Percentiles rank a stretch among this genome's conserved stretches.
Evolutionary conservation across 2,797 vertebrate genomes (phyloP).

Genomic region (Notoglanidium macrostoma): DNA sequence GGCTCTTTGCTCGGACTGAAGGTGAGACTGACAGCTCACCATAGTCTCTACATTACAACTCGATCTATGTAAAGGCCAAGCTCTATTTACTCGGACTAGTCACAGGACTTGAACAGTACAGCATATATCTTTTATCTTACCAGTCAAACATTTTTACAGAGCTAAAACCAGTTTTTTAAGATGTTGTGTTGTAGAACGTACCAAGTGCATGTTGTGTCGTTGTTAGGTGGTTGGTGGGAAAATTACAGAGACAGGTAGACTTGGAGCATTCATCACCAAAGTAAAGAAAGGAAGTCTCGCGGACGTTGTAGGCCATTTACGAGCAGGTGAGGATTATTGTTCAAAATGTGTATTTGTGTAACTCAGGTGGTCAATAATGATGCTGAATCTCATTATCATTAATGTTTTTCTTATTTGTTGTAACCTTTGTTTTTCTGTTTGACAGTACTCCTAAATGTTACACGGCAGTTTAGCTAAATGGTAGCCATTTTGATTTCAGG

Average conservation of each 20-base stretch:
- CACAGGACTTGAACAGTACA: neutral
- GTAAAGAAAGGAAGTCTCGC: constrained; percentile 99
- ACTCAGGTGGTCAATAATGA: neutral
- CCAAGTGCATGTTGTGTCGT: constrained; percentile 1
- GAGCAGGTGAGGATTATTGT: constrained; percentile 82
- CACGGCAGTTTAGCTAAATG: constrained; percentile 25
- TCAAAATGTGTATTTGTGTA: neutral
- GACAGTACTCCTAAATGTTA: constrained; percentile 14
- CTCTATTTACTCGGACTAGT: neutral
- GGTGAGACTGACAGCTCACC: constrained; percentile 73
- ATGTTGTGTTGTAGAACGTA: neutral
- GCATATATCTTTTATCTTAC: neutral
- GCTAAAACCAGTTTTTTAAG: neutral
- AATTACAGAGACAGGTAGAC: constrained; percentile 93
- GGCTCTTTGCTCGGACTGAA: constrained; percentile 94
- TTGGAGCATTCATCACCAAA: constrained; percentile 99
- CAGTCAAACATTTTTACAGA: neutral
- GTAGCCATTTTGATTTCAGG: constrained; percentile 78
- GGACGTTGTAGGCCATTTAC: constrained; percentile 93
- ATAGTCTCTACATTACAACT: constrained; percentile 1
- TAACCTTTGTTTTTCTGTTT: neutral
- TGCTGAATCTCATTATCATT: neutral
- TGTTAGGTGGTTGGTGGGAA: constrained; percentile 94
- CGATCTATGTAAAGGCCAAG: neutral
- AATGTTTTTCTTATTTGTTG: neutral